Evolutionary conservation across 2,113 vertebrate genomes (phyloP).

Genomic region (Aphelocoma coerulescens): DNA sequence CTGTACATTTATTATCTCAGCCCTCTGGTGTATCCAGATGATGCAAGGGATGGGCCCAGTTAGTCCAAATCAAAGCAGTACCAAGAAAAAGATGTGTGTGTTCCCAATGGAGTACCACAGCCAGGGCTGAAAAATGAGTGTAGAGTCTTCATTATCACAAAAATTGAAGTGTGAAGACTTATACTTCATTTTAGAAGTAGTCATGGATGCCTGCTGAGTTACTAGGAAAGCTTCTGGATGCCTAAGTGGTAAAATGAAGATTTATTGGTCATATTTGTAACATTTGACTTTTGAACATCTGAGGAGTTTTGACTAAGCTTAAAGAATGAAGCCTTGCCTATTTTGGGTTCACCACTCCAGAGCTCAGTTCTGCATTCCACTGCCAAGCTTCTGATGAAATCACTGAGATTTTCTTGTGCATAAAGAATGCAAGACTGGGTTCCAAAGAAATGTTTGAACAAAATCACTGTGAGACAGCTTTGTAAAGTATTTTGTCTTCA

Average conservation of each 20-base stretch:
- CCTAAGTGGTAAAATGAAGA: background rate
- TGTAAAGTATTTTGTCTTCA: background rate
- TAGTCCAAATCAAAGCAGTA: background rate
- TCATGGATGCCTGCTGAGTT: background rate
- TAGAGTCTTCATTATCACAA: background rate
- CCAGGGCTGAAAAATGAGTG: background rate
- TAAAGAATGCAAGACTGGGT: background rate
- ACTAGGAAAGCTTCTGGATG: background rate
- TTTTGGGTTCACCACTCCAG: background rate
- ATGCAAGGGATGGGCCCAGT: background rate
- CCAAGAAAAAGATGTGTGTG: background rate
- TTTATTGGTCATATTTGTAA: background rate
- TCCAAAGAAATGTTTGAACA: background rate
- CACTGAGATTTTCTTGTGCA: background rate
- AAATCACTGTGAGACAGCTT: background rate
- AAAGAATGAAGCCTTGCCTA: background rate
- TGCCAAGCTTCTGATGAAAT: background rate
- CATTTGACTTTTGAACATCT: background rate
- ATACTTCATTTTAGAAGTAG: background rate
- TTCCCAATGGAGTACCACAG: background rate
- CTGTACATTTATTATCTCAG: background rate
- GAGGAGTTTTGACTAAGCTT: background rate
- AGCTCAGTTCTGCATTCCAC: background rate
- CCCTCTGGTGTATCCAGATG: background rate
- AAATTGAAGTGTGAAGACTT: background rate